Evolutionary conservation across 1,140 invertebrate species (phyloP), one percentile per base, ranked within the genome.

Genomic region (Hestina assimilis): DNA sequence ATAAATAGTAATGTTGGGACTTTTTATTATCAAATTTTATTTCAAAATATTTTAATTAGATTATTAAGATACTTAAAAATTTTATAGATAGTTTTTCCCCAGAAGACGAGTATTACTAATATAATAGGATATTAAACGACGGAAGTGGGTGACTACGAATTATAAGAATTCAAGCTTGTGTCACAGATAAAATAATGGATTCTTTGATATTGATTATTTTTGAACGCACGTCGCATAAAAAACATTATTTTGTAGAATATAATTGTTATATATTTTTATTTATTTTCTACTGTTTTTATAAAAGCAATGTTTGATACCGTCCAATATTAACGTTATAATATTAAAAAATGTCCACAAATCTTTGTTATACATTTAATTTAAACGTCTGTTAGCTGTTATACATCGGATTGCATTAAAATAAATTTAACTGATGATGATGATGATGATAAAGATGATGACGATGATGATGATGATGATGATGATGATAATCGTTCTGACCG

Each of bases 71-170:
- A 62, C 56, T 35, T 42, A 28, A 60, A 53, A 69, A 60, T 60
- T 72, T 52, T 50, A 46, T 65, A 55, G 51, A 54, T 24, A 56
- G 8, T 63, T 55, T 61, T 55, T 58, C 54, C 61, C 48, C 53
- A 56, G 33, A 72, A 59, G 59, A 68, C 59, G 64, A 65, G 50
- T 72, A 72, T 72, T 63, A 72, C 59, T 76, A 75, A 76, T 71
- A 62, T 75, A 80, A 74, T 72, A 67, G 75, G 71, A 79, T 74
- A 71, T 83, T 72, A 77, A 79, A 73, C 67, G 74, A 66, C 84
- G 84, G 84, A 87, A 82, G 63, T 83, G 58, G 47, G 11, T 35
- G 55, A 38, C 51, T 26, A 51, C 61, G 51, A 41, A 29, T 59
- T 46, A 19, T 26, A 28, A 12, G 24, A 15, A 52, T 9, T 35